These are phyloP conservation scores for Cottus gobio DNA, from an alignment of 2,113 vertebrate species.

Conservation along the genomic window DNA sequence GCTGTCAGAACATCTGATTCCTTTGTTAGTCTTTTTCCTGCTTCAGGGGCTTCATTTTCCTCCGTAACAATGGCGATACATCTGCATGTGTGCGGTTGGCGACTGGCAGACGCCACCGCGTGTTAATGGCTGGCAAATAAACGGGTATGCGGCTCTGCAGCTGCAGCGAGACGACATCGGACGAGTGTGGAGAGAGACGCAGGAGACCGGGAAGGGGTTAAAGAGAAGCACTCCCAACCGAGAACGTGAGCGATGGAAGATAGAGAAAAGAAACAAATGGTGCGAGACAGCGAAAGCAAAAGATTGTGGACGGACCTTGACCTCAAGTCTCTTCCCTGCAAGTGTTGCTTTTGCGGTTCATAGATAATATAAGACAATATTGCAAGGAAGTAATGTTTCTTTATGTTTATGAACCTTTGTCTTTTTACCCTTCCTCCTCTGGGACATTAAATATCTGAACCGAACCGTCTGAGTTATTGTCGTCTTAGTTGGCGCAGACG, in stretches of 20 bases:
- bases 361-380: too few species aligned
- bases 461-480: not conserved
- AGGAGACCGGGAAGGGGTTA: not conserved
- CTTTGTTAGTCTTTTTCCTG: not conserved
- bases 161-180: not conserved
- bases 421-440: not conserved
- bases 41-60: not conserved
- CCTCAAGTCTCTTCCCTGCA: not conserved
- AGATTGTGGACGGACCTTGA: conserved; percentile 2
- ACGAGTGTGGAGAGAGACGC: not conserved
- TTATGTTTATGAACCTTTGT: not conserved
- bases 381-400: too few species aligned
- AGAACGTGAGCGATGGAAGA: not conserved
- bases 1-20: not conserved
- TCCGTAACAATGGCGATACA: not conserved
- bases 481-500: not conserved
- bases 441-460: not conserved
- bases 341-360: not conserved
- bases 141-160: not conserved
- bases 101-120: conserved; percentile 1
- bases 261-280: not conserved
- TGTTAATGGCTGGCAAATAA: not conserved
- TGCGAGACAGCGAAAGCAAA: not conserved
- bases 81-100: not conserved
- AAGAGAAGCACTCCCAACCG: not conserved